A percentile compares a stretch with the other conserved stretches of the same genome.
These are phyloP conservation scores for Spodoptera exigua DNA, from an alignment of 2,888 invertebrate species.

Conservation along the genomic window DNA sequence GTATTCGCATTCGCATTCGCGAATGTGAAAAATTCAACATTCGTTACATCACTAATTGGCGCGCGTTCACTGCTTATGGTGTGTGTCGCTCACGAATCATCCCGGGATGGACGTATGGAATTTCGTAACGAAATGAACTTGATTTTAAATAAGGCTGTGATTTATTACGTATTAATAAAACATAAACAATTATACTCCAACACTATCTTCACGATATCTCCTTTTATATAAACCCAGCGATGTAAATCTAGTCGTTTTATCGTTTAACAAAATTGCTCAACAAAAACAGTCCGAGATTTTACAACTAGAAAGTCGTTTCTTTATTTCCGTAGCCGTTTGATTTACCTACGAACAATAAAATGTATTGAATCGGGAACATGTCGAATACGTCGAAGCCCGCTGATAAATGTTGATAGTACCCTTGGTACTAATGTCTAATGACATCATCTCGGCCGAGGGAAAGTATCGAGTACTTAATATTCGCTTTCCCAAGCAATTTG, in stretches of 20 bases:
- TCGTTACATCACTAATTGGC: no score
- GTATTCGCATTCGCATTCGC: no score
- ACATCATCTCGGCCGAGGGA: conserved; percentile 55
- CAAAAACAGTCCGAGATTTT: conserved; percentile 35
- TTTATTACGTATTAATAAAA: not conserved
- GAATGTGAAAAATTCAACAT: no score
- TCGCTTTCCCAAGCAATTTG: conserved; percentile 65
- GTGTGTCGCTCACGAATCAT: no score
- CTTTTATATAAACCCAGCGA: no score
- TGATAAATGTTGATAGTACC: conserved; percentile 59
- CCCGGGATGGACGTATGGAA: no score
- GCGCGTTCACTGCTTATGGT: no score
- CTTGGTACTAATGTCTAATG: conserved; percentile 55
- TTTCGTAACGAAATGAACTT: not conserved
- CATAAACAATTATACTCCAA: no score
- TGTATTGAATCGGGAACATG: conserved; percentile 50
- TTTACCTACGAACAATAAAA: conserved; percentile 50
- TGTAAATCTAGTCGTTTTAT: conserved; percentile 6
- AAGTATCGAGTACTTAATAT: conserved; percentile 63
- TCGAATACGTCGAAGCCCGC: conserved; percentile 45
- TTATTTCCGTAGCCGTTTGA: conserved; percentile 46
- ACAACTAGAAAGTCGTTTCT: conserved; percentile 52
- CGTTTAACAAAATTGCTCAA: conserved; percentile 19
- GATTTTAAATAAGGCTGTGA: conserved; percentile 1
- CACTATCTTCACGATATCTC: no score